These are phyloP conservation scores for Sphaerophoria taeniata DNA, from an alignment of 2,888 invertebrate species.

Conservation along the genomic window DNA sequence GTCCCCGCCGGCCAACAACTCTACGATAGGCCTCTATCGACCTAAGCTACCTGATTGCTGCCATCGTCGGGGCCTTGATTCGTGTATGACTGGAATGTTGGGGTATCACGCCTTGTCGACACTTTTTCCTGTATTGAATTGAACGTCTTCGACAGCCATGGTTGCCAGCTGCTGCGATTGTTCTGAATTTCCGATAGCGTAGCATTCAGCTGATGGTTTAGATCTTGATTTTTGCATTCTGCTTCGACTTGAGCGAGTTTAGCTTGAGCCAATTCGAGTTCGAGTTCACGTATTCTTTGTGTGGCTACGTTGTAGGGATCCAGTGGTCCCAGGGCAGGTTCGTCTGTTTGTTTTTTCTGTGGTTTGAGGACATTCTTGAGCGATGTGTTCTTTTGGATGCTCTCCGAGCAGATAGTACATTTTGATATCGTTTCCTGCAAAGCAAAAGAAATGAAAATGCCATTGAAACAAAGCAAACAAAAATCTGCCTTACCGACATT, in stretches of 20 bases:
- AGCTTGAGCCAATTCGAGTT: conserved; percentile 97
- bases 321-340: conserved; percentile 80
- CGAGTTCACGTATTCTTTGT: conserved; percentile 92
- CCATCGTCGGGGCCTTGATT: conserved; percentile 79
- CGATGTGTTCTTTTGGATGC: conserved; percentile 71
- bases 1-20: neutral
- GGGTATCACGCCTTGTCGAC: conserved; percentile 78
- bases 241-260: conserved; percentile 98
- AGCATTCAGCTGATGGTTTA: conserved; percentile 94
- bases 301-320: conserved; percentile 81
- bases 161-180: conserved; percentile 87
- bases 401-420: conserved; percentile 84
- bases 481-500: conserved; percentile 86
- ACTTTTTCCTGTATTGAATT: conserved; percentile 83
- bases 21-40: conserved; percentile 18
- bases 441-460: neutral
- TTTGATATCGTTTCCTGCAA: conserved; percentile 84
- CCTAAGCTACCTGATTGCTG: conserved; percentile 81
- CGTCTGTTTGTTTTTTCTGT: conserved; percentile 76
- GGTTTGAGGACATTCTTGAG: conserved; percentile 60
- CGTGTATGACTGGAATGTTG: conserved; percentile 83
- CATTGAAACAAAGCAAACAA: too few relatives aligned
- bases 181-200: conserved; percentile 90
- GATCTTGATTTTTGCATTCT: conserved; percentile 97
- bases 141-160: conserved; percentile 97